Percentiles rank a stretch among this genome's conserved stretches.
Conservation (phyloP, 92 coral and sea anemone species). For the Umimayanthus chanpuru region DNA sequence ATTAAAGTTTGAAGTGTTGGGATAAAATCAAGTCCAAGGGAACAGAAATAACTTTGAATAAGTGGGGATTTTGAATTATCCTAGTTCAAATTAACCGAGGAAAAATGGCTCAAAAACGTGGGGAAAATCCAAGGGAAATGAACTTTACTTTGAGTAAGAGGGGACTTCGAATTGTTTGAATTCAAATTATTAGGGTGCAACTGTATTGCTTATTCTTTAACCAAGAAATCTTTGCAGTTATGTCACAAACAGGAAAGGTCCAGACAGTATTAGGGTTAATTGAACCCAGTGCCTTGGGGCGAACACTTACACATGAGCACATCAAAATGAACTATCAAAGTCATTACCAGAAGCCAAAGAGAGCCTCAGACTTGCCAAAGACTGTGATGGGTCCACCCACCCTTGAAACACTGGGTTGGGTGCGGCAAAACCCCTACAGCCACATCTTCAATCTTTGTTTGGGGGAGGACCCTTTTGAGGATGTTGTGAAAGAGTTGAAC, state of each 20-base stretch:
- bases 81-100: too few relatives aligned
- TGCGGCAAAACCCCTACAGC: slow-evolving; percentile 84
- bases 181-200: too few relatives aligned
- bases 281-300: slow-evolving; percentile 73
- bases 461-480: slow-evolving; percentile 86
- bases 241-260: slow-evolving; percentile 63
- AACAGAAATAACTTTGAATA: too few relatives aligned
- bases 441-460: slow-evolving; percentile 71
- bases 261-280: slow-evolving; percentile 90
- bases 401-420: slow-evolving; percentile 79
- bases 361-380: slow-evolving; percentile 62
- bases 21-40: too few relatives aligned
- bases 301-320: slow-evolving; percentile 96
- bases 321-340: slow-evolving; percentile 73
- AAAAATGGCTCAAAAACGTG: too few relatives aligned
- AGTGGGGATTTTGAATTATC: too few relatives aligned
- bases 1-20: too few relatives aligned
- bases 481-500: slow-evolving; percentile 72
- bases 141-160: too few relatives aligned
- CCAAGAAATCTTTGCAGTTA: neutral
- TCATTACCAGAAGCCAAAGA: slow-evolving; percentile 62
- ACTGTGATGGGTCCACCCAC: slow-evolving; percentile 60
- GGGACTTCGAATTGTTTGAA: too few relatives aligned
- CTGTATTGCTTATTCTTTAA: neutral
- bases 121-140: too few relatives aligned